Percentiles rank a stretch among this genome's conserved stretches.
Conservation (phyloP, 1,140 invertebrate species). For the Diuraphis noxia region DNA sequence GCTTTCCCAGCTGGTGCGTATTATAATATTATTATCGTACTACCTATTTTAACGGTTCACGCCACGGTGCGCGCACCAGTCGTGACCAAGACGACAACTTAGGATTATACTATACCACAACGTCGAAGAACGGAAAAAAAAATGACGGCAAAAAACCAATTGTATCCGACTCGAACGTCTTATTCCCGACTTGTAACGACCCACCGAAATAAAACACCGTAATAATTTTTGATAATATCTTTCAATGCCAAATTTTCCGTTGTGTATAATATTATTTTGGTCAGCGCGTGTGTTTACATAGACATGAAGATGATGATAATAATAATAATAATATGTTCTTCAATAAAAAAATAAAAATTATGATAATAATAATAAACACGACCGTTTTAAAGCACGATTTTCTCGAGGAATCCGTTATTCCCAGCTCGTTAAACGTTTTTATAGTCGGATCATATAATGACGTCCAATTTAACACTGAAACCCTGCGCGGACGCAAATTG, state of each 20-base stretch:
- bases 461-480: conserved; percentile 17
- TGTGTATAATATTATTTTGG: background rate
- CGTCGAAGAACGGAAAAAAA: background rate
- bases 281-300: background rate
- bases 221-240: background rate
- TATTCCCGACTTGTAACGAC: background rate
- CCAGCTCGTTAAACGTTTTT: conserved; percentile 11
- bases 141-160: background rate
- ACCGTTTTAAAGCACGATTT: conserved; percentile 27
- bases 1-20: background rate
- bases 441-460: conserved; percentile 23
- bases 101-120: background rate
- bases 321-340: background rate
- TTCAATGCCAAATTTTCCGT: background rate
- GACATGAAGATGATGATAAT: background rate
- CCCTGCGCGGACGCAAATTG: background rate
- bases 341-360: background rate
- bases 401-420: conserved; percentile 13
- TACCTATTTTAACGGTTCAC: background rate
- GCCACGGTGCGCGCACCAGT: background rate
- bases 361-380: conserved; percentile 4
- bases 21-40: background rate
- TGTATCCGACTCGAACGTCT: background rate
- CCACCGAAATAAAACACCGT: conserved; percentile 13
- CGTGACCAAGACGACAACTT: background rate